These are phyloP conservation scores for Malthinus flaveolus DNA, from an alignment of 2,888 invertebrate genomes.

Conservation along the genomic window DNA sequence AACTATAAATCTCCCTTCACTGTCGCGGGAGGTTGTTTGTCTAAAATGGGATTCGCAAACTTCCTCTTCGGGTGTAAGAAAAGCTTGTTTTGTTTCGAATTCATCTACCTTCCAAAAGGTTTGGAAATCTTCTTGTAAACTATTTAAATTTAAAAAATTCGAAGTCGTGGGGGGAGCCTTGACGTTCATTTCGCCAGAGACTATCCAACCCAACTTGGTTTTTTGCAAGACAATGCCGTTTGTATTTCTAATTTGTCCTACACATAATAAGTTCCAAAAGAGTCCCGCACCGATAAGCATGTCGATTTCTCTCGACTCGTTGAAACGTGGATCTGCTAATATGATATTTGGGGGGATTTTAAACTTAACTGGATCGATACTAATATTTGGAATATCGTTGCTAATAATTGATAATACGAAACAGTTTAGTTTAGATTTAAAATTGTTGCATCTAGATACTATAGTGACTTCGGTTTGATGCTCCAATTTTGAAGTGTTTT, in stretches of 20 bases:
- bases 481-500: neutral
- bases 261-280: neutral
- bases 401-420: neutral
- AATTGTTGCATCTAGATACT: neutral
- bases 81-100: neutral
- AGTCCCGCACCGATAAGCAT: neutral
- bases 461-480: neutral
- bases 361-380: neutral
- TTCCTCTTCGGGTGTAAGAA: neutral
- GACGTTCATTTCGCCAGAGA: neutral
- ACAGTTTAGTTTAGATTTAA: neutral
- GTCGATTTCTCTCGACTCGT: slow-evolving; percentile 2
- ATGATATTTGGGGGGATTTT: slow-evolving; percentile 7
- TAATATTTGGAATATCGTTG: neutral
- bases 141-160: neutral
- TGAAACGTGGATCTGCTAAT: slow-evolving; percentile 21
- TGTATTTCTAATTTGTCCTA: slow-evolving; percentile 3
- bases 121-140: neutral
- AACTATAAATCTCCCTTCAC: neutral
- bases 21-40: neutral
- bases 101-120: slow-evolving; percentile 1
- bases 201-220: neutral
- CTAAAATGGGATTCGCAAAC: neutral
- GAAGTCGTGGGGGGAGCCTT: too few species aligned
- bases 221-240: neutral